A percentile compares a stretch with the other conserved stretches of the same genome.
These are phyloP conservation scores for Exephanes ischioxanthus DNA, from an alignment of 2,888 invertebrate species.

Conservation along the genomic window DNA sequence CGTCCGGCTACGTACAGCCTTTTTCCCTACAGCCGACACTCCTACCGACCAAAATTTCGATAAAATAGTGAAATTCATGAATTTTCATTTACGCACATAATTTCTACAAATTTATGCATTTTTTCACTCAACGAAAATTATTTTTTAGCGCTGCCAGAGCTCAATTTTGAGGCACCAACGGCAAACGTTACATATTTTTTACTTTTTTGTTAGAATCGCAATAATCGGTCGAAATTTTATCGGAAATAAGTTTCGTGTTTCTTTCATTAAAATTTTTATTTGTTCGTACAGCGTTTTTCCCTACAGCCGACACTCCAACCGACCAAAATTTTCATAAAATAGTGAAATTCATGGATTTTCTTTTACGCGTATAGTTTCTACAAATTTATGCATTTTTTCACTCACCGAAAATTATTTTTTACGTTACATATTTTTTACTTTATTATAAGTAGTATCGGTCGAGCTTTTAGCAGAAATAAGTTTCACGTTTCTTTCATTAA, in stretches of 20 bases:
- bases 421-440: too few relatives aligned
- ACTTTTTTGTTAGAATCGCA: neutral
- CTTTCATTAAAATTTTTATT: neutral
- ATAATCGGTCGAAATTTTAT: neutral
- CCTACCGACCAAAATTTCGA: neutral
- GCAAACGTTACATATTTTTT: neutral
- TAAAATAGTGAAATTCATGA: neutral
- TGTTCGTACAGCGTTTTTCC: too few relatives aligned
- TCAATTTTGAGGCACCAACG: neutral
- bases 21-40: neutral
- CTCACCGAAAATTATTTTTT: too few relatives aligned
- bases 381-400: too few relatives aligned
- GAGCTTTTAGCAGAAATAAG: too few relatives aligned
- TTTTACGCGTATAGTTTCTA: too few relatives aligned
- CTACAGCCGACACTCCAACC: too few relatives aligned
- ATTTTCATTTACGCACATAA: neutral
- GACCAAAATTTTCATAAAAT: too few relatives aligned
- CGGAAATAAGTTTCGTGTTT: neutral
- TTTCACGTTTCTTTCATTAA: neutral
- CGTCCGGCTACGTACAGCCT: conserved; percentile 10
- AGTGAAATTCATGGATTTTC: too few relatives aligned
- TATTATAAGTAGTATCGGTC: too few relatives aligned
- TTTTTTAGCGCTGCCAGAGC: neutral
- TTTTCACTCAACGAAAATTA: neutral
- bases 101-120: neutral